A percentile compares a stretch with the other conserved stretches of the same genome.
phyloP scores from a whole-genome alignment of 53 echinoderm and acorn worm genomes.

The Temnopleurus reevesii region DNA sequence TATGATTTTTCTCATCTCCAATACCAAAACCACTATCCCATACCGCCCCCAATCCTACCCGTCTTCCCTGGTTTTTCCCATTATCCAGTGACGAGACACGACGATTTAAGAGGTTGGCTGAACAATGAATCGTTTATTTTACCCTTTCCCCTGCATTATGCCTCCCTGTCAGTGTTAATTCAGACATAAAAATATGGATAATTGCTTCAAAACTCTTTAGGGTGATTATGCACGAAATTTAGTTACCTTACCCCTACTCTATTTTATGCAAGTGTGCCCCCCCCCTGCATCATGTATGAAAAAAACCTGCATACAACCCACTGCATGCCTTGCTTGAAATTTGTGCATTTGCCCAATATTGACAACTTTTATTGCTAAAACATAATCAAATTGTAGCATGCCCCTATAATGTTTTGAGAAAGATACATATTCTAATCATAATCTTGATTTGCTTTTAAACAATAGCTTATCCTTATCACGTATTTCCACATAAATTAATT shows the following conservation, averaged over 20 bases:
- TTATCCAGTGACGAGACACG: conserved; percentile 51
- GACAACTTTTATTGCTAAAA: not conserved
- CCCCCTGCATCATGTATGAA: not conserved
- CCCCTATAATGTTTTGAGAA: no score
- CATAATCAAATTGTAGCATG: not conserved
- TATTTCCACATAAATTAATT: no score
- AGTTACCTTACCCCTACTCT: no score
- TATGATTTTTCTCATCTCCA: conserved; percentile 4
- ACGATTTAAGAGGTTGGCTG: conserved; percentile 51
- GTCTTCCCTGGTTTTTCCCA: conserved; percentile 4
- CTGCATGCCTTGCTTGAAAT: not conserved
- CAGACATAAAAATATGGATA: no score
- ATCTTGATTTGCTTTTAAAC: no score
- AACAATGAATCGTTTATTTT: conserved; percentile 10
- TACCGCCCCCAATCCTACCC: not conserved
- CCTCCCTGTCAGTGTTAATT: not conserved
- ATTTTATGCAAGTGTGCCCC: no score
- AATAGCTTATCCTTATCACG: no score
- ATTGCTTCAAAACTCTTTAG: no score
- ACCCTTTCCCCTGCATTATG: not conserved
- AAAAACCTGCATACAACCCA: not conserved
- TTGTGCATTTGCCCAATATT: not conserved
- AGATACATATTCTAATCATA: no score
- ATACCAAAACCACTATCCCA: not conserved
- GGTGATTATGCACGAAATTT: no score